Conservation (phyloP, 2,113 vertebrate genomes). For the Xenopus borealis region DNA sequence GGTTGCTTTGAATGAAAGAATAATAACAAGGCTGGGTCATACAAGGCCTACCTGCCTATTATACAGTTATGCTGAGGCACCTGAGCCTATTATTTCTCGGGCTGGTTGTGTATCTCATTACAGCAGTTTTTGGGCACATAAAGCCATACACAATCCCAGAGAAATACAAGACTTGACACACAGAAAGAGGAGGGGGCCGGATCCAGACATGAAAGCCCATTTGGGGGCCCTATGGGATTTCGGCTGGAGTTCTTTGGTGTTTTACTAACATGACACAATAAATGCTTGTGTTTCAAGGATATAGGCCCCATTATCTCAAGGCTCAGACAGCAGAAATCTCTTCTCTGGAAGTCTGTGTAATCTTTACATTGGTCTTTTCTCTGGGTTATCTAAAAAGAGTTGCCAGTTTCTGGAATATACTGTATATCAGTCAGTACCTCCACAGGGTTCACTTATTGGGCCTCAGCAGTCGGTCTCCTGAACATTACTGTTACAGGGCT, state of each 20-base stretch:
- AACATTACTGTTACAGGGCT: too few relatives aligned
- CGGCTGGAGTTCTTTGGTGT: background rate
- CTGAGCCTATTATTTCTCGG: conserved; percentile 25
- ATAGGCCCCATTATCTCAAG: background rate
- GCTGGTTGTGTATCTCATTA: conserved; percentile 6
- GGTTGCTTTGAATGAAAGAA: too few relatives aligned
- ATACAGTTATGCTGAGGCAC: background rate
- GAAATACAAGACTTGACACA: background rate
- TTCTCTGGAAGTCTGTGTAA: too few relatives aligned
- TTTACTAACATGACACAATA: conserved; percentile 18
- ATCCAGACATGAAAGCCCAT: conserved; percentile 11
- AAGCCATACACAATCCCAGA: background rate
- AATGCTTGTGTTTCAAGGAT: conserved; percentile 1
- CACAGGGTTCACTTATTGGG: too few relatives aligned
- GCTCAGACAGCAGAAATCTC: too few relatives aligned
- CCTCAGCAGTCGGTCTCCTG: too few relatives aligned
- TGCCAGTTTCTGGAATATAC: too few relatives aligned
- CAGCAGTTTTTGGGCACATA: background rate
- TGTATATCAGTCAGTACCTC: too few relatives aligned
- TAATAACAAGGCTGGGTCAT: background rate
- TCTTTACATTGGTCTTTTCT: too few relatives aligned
- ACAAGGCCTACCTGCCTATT: conserved; percentile 21
- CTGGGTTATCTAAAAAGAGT: too few relatives aligned
- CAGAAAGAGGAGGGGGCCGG: conserved; percentile 8
- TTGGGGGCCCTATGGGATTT: background rate